Conservation (phyloP, 2,113 vertebrate genomes). For the Sceloporus undulatus region DNA sequence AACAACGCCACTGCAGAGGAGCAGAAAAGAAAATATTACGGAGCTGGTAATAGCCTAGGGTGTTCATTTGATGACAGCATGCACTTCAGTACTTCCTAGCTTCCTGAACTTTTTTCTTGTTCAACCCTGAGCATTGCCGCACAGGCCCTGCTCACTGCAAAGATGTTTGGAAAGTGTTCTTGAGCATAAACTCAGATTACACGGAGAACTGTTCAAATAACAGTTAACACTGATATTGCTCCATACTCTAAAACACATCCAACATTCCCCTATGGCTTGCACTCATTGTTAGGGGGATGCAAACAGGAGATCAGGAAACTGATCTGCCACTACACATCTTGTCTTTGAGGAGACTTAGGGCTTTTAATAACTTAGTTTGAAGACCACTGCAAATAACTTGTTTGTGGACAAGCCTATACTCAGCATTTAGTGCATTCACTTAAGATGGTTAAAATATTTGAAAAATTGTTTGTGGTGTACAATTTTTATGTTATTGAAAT, state of each 20-base stretch:
- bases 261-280: neutral
- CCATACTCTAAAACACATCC: neutral
- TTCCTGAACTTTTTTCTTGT: neutral
- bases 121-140: neutral
- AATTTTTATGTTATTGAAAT: neutral
- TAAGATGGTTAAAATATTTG: neutral
- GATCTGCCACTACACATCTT: neutral
- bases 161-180: neutral
- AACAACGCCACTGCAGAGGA: constrained; percentile 88
- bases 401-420: neutral
- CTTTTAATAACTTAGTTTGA: neutral
- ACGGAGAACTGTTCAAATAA: neutral
- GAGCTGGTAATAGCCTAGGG: neutral
- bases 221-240: neutral
- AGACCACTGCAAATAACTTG: neutral
- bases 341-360: too few species aligned
- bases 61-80: neutral
- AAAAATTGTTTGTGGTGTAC: neutral
- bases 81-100: neutral
- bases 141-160: neutral
- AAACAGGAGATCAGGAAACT: neutral
- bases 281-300: neutral
- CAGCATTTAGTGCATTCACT: neutral
- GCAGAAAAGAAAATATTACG: constrained; percentile 40
- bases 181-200: neutral